Conservation (phyloP, 2,888 invertebrate genomes). For the Pachydiplax longipennis region DNA sequence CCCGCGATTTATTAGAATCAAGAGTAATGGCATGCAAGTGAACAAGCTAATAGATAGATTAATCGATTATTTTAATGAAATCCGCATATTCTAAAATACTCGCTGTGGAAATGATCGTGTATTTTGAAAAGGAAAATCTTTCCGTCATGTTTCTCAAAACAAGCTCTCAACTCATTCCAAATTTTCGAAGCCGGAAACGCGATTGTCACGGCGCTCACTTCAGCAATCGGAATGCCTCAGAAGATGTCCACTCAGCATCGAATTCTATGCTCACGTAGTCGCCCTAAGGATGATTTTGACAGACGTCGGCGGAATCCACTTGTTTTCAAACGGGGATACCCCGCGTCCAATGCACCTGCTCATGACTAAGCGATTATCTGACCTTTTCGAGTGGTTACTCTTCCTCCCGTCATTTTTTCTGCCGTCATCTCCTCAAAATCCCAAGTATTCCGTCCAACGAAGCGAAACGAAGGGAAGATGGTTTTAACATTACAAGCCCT, state of each 20-base stretch:
- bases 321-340: background rate
- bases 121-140: no score
- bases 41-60: no score
- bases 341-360: background rate
- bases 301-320: background rate
- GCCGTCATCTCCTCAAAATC: background rate
- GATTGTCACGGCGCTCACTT: background rate
- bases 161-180: background rate
- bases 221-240: background rate
- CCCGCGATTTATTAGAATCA: no score
- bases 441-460: background rate
- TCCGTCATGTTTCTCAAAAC: no score
- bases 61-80: no score
- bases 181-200: background rate
- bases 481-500: background rate
- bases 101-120: no score
- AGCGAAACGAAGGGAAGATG: background rate
- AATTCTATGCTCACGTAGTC: background rate
- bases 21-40: no score
- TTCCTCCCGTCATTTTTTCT: background rate
- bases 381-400: conserved; percentile 7
- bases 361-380: conserved; percentile 18
- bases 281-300: background rate
- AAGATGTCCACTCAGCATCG: background rate
- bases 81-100: no score